Percentiles rank a stretch among this genome's conserved stretches.
phyloP scores from a whole-genome alignment of 2,113 vertebrate species.

The Zosterops lateralis region DNA sequence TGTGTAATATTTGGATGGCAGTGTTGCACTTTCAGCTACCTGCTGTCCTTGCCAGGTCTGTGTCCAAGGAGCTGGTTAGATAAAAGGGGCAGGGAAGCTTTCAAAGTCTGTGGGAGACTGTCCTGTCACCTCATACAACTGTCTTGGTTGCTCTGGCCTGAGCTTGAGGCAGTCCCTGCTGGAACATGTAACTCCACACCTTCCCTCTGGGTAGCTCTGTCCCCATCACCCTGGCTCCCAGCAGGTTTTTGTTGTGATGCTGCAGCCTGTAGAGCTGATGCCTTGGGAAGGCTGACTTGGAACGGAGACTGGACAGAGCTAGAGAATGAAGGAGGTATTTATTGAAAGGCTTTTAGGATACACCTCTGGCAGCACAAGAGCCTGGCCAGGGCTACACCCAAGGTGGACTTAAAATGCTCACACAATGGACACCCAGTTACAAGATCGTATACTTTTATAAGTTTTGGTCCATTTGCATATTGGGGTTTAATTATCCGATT shows the following conservation, averaged over 20 bases:
- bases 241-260: fast-evolving
- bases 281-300: too few species aligned
- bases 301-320: too few species aligned
- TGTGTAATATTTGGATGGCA: background rate
- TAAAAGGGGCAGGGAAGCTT: background rate
- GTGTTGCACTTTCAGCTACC: background rate
- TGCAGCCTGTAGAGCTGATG: background rate
- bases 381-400: too few species aligned
- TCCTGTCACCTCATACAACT: background rate
- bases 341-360: too few species aligned
- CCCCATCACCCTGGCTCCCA: background rate
- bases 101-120: background rate
- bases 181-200: background rate
- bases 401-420: too few species aligned
- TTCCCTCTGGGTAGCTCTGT: background rate
- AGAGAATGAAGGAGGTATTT: too few species aligned
- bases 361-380: too few species aligned
- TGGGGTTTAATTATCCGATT: too few species aligned
- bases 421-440: too few species aligned
- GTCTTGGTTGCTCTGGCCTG: background rate
- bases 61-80: background rate
- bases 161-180: background rate
- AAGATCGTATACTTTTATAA: too few species aligned
- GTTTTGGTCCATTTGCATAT: too few species aligned
- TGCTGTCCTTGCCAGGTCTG: background rate